phyloP scores from a whole-genome alignment of 2,888 invertebrate species.

The Chrysolina americana region DNA sequence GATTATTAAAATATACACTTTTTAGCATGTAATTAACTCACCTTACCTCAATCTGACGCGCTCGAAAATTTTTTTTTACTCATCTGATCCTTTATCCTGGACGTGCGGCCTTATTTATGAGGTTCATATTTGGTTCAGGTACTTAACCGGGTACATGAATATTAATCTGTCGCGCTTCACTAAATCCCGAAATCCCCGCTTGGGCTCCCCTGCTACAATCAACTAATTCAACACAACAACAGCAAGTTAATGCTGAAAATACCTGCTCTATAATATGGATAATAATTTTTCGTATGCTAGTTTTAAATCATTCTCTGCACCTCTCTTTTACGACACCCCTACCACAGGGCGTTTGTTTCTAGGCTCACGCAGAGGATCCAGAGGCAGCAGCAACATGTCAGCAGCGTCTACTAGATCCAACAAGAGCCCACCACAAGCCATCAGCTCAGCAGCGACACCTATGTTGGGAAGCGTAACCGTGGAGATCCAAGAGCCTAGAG shows the following conservation, averaged over 20 bases:
- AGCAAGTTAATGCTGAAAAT: not conserved
- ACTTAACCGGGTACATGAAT: too few species aligned
- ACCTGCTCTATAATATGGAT: not conserved
- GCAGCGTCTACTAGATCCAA: conserved; percentile 80
- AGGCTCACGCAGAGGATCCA: conserved; percentile 80
- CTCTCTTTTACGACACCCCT: conserved; percentile 37
- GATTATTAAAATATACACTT: too few species aligned
- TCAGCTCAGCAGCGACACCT: conserved; percentile 66
- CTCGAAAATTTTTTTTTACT: too few species aligned
- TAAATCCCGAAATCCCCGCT: too few species aligned
- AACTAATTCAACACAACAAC: too few species aligned
- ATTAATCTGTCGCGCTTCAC: too few species aligned
- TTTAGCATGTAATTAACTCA: too few species aligned
- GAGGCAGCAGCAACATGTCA: conserved; percentile 85
- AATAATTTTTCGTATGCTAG: conserved; percentile 5
- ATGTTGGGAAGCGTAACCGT: conserved; percentile 80
- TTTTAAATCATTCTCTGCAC: conserved; percentile 23
- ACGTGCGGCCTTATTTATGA: too few species aligned
- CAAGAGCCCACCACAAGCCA: conserved; percentile 70
- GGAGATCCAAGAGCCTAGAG: conserved; percentile 81
- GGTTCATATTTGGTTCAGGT: too few species aligned
- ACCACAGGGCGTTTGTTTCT: conserved; percentile 66
- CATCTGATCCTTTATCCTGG: too few species aligned
- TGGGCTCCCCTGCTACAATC: too few species aligned
- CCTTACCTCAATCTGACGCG: too few species aligned